Evolutionary conservation across 35 echinoderm and acorn worm species (phyloP), one percentile per base, ranked within the genome.

Genomic region (Anneissia japonica): DNA sequence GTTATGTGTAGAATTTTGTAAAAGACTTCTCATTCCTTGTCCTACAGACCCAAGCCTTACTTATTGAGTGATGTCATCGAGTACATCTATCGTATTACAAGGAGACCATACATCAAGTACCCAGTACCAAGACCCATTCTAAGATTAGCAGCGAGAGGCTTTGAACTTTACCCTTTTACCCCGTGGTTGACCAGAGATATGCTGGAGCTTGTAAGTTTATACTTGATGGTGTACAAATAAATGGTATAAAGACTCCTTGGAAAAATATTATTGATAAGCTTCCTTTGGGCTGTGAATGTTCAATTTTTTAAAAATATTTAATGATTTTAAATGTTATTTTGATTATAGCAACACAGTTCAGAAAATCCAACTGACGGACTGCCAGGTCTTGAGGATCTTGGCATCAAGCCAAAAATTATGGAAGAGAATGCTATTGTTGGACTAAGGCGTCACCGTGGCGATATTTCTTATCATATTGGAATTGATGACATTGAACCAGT

Each of bases 401-500:
- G 90, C 9, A 84, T 99, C 37, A 91, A 76, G 3, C 89, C 92
- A 0, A 90, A 75, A 34, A 79, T 41, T 3, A 46, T 99, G 4
- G 96, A 99, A 80, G 75, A 83, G n/a, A 86, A 79, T 0, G 92
- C 96, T 32, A 99, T 99, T 73, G 78, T 81, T 23, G 96, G 90
- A 16, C 84, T 99, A 14, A 73, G 96, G 21, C 86, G 92, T 74
- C 96, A 99, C 81, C 76, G 96, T 23, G 84, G 89, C 1, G 96
- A 99, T 73, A 36, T 86, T 31, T 99, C 91, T 83, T 99, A 91
- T 78, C 92, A 99, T 45, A 45, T 94, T 19, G 89, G 88, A 11
- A 89, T 94, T 3, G 96, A 94, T 41, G 92, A 99, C 35, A 84
- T 93, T 4, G 84, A 93, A 90, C 90, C 94, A 23, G 94, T 90